These are phyloP conservation scores for Drosophila watanabei DNA, from an alignment of 1,140 invertebrate genomes.

Conservation along the genomic window DNA sequence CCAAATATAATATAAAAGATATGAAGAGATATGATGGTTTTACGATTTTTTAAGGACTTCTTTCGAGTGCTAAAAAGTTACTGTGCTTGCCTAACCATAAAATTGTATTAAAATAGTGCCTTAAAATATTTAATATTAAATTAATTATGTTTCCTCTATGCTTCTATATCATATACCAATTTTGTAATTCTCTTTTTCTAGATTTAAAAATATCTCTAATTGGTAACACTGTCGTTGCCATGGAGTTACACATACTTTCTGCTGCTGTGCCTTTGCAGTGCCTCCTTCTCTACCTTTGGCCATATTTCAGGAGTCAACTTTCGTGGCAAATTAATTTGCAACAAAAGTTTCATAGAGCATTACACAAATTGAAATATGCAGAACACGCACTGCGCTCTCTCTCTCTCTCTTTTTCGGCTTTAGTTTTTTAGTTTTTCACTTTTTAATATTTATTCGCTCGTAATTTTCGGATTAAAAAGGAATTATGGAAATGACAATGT, in stretches of 20 bases:
- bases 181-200: not conserved
- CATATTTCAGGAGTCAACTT: constrained; percentile 73
- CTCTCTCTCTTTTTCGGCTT: not conserved
- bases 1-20: not conserved
- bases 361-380: constrained; percentile 77
- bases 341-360: constrained; percentile 75
- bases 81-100: too few relatives aligned
- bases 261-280: not conserved
- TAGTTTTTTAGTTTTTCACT: constrained; percentile 27
- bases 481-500: constrained; percentile 51
- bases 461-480: constrained; percentile 58
- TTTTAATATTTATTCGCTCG: constrained; percentile 37
- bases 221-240: constrained; percentile 19
- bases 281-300: constrained; percentile 2
- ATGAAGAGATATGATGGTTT: not conserved
- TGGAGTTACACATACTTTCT: constrained; percentile 43
- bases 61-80: too few relatives aligned
- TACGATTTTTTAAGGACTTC: not conserved
- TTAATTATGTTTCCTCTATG: not conserved
- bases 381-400: constrained; percentile 42
- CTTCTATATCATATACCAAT: not conserved
- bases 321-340: constrained; percentile 81
- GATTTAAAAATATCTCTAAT: not conserved
- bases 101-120: not conserved
- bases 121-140: not conserved